Percentiles rank a stretch among this genome's conserved stretches.
Conservation (phyloP, 2,888 invertebrate species). For the Deilephila porcellus region DNA sequence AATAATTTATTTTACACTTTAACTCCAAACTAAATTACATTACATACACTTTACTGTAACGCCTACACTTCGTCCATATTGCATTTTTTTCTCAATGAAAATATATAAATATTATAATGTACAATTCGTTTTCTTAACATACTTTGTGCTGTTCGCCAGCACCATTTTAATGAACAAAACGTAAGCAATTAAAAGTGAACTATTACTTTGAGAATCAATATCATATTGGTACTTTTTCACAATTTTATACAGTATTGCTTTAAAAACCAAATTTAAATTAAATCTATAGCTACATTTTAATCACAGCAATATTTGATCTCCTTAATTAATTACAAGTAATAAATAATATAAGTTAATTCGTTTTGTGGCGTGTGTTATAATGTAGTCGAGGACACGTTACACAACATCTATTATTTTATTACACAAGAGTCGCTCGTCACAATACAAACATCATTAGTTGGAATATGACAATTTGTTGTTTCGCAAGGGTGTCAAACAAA, state of each 20-base stretch:
- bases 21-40: slow-evolving; percentile 64
- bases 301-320: slow-evolving; percentile 72
- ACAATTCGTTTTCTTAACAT: slow-evolving; percentile 50
- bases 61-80: slow-evolving; percentile 74
- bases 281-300: slow-evolving; percentile 70
- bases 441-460: slow-evolving; percentile 74
- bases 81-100: slow-evolving; percentile 73
- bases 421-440: slow-evolving; percentile 59
- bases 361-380: slow-evolving; percentile 60
- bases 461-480: slow-evolving; percentile 69
- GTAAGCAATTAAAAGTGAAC: slow-evolving; percentile 8
- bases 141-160: slow-evolving; percentile 61
- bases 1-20: slow-evolving; percentile 84
- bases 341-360: slow-evolving; percentile 77
- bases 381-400: slow-evolving; percentile 34
- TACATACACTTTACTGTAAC: slow-evolving; percentile 67
- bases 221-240: slow-evolving; percentile 30
- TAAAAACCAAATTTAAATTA: slow-evolving; percentile 49
- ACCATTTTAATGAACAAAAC: slow-evolving; percentile 41
- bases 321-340: slow-evolving; percentile 53
- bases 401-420: slow-evolving; percentile 72
- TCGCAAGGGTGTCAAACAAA: slow-evolving; percentile 73
- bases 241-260: slow-evolving; percentile 20
- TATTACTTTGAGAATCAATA: slow-evolving; percentile 20
- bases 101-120: slow-evolving; percentile 59